Base-by-base conservation (phyloP, 2,797 vertebrate species). In the Naso thynnoides region DNA sequence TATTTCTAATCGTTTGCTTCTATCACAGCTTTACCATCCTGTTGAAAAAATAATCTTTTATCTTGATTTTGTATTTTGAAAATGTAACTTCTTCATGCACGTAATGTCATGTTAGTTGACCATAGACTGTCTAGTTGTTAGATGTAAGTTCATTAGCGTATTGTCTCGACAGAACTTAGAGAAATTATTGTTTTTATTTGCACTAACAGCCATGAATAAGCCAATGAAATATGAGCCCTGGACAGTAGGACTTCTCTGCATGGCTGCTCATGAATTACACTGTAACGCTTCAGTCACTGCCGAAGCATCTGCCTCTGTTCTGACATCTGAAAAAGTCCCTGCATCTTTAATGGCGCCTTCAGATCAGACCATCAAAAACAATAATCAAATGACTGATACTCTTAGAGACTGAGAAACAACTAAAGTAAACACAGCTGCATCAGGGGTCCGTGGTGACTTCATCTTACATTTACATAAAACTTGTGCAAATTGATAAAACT, bases 191-290 rank as follows among this genome's bases (percentile, higher is more conserved):
- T 29, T 23, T 49, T 23, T 10, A 71, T 47, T 44, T 29, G 24
- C 33, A n/a, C n/a, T n/a, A n/a, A n/a, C n/a, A n/a, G n/a, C n/a
- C n/a, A n/a, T n/a, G n/a, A n/a, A n/a, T n/a, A n/a, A n/a, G n/a
- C n/a, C n/a, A 19, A n/a, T 33, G 0, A 65, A 27, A 81, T 38
- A 58, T 11, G 29, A 59, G 57, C 59, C 0, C 0, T 24, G 18
- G 5, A 13, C 6, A 0, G 23, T 24, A 18, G 8, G 45, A 49
- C 27, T 55, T 73, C 27, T 24, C 38, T 65, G 41, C 57, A 31
- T 33, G 76, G 44, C 38, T 74, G 63, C 55, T 76, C 49, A 54
- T 56, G 24, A 70, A 57, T 31, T 27, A 55, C 36, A 60, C 8
- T 2, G 2, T 50, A 41, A 71, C 16, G 4, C 10, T 44, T 5